These are phyloP conservation scores for Buathra laborator DNA, from an alignment of 2,888 invertebrate genomes.

Conservation along the genomic window DNA sequence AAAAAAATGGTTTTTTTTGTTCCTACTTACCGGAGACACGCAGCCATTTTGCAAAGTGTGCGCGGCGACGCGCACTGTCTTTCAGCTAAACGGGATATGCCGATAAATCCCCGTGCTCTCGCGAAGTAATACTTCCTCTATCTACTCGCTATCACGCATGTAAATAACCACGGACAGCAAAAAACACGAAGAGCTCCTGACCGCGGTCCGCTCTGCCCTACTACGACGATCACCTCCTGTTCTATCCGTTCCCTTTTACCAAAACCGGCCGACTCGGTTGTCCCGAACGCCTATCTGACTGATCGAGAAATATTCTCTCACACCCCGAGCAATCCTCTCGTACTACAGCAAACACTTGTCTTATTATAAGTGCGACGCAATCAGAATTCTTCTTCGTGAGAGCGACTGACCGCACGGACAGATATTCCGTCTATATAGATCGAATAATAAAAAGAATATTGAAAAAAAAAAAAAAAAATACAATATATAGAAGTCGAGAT, in stretches of 20 bases:
- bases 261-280: neutral
- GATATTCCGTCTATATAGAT: neutral
- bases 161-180: neutral
- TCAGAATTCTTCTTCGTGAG: neutral
- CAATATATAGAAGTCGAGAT: neutral
- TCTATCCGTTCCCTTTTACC: neutral
- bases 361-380: neutral
- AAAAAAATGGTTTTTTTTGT: slow-evolving; percentile 12
- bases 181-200: slow-evolving; percentile 1
- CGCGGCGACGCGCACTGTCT: slow-evolving; percentile 35
- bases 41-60: slow-evolving; percentile 77
- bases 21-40: slow-evolving; percentile 77
- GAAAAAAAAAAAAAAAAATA: neutral
- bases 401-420: neutral
- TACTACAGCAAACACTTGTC: neutral
- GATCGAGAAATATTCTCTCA: slow-evolving; percentile 5
- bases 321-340: neutral
- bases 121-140: neutral
- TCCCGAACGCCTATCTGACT: neutral
- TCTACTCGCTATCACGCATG: slow-evolving; percentile 24
- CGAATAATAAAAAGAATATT: neutral
- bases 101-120: neutral
- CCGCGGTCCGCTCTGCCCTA: neutral
- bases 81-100: slow-evolving; percentile 20
- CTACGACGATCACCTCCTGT: neutral